Evolutionary conservation across 2,797 vertebrate genomes (phyloP).

Genomic region (Myioborus miniatus): DNA sequence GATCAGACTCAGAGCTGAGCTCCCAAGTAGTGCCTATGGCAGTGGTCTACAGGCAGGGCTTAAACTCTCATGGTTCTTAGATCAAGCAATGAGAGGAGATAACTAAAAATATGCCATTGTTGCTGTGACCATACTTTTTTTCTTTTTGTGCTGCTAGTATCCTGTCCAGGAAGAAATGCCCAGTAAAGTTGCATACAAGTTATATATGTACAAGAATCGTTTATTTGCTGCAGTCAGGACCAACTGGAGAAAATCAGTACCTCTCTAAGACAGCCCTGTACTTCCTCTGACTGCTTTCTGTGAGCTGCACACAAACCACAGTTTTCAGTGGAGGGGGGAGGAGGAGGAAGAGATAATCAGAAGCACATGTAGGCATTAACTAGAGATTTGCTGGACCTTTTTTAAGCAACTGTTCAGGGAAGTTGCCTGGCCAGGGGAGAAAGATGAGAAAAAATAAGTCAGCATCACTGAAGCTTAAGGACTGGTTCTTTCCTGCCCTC

Average conservation of each 20-base stretch:
- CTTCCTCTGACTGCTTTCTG: not conserved
- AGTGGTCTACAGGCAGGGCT: not conserved
- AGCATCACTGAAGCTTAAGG: not conserved
- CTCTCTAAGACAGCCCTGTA: not conserved
- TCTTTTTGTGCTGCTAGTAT: not conserved
- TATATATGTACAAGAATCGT: not conserved
- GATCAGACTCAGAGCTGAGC: not conserved
- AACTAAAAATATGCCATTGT: not conserved
- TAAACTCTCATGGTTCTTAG: not conserved
- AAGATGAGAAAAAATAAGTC: not conserved
- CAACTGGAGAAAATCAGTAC: not conserved
- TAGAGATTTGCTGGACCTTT: not conserved
- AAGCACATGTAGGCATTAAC: slow-evolving; percentile 40
- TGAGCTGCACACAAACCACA: not conserved
- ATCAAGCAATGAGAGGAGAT: not conserved
- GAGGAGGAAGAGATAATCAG: slow-evolving; percentile 42
- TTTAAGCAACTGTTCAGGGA: not conserved
- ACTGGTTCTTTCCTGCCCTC: not conserved
- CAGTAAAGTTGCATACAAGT: not conserved
- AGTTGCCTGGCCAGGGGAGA: not conserved
- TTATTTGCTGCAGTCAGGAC: not conserved
- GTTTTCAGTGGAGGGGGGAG: not conserved
- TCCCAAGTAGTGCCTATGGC: not conserved
- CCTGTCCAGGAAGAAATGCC: not conserved
- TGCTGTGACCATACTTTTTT: not conserved